Base-by-base conservation (phyloP, 2,888 invertebrate species). In the Bombyx huttoni region DNA sequence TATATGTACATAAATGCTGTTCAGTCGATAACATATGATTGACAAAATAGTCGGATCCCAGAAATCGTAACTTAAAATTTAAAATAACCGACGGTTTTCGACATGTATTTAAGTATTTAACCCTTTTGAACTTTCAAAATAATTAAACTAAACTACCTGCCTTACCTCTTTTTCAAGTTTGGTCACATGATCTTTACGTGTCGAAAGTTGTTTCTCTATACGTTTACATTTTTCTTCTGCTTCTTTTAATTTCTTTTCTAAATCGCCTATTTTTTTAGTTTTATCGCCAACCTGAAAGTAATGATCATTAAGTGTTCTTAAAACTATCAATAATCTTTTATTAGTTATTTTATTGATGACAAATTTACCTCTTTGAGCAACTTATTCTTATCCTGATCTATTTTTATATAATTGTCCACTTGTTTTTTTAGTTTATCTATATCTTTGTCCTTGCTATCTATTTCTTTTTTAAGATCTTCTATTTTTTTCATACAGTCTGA, bases 181-280 rank as follows among this genome's bases (percentile, higher is more conserved):
- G 50, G 88, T 64, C 9, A 91, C 86, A 61, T 89, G 89, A 52
- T 91, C 91, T 72, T 90, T 92, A 56, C 89, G 88, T n/a, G 79
- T 74, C 50, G 78, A 69, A 33, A 90, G 70, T 63, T 89, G 76
- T 68, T 90, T 91, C 65, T 91, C 92, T 57, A 81, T 78, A 65
- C 90, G 89, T 65, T 89, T 91, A 50, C 80, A 81, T 74, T 91
- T 93, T n/a, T 92, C 92, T 59, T 94, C 93, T 14, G 89, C 75
- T 60, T 92, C 92, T 67, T 91, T 92, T 1, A 92, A 63, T 77
- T 93, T 92, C 63, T 90, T 91, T 72, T 94, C 93, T 62, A 92
- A 70, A 47, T 93, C 93, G 47, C 78, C 73, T 49, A 92, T 77
- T 66, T 92, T 93, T 58, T 90, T 90, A 47, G 89, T 77, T 65